Percentiles rank a stretch among this genome's conserved stretches.
phyloP scores from a whole-genome alignment of 2,113 vertebrate genomes.

The Sclerurus mexicanus region DNA sequence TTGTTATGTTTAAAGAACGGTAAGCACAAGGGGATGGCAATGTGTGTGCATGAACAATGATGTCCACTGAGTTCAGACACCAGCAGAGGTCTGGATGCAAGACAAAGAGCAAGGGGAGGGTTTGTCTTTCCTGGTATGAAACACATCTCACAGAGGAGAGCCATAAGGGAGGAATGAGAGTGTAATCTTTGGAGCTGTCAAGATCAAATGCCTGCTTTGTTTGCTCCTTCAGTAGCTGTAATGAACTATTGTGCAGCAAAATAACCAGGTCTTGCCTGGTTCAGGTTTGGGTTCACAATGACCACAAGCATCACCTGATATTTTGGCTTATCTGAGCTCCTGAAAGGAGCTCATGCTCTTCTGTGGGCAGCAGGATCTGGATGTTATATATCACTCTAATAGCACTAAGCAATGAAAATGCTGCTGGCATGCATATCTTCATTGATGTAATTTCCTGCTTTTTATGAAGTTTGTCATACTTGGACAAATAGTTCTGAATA shows the following conservation, averaged over 20 bases:
- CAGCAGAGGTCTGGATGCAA: background rate
- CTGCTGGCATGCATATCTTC: background rate
- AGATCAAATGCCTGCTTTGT: background rate
- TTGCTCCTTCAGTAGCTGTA: background rate
- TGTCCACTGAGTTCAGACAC: accelerated
- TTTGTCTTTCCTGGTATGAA: background rate
- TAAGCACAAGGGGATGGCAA: background rate
- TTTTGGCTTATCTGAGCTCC: background rate
- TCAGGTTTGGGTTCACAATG: background rate
- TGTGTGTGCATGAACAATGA: background rate
- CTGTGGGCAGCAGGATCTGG: background rate
- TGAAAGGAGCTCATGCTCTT: background rate
- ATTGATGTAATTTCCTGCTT: background rate
- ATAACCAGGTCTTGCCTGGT: background rate
- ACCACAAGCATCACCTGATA: background rate
- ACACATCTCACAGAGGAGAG: accelerated
- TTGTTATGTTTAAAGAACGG: background rate
- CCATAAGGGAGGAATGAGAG: background rate
- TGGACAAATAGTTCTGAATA: background rate
- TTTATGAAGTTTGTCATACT: background rate
- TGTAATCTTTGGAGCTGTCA: background rate
- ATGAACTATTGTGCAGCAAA: background rate
- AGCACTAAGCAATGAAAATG: background rate
- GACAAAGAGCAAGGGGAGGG: background rate
- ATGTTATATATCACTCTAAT: background rate